These are phyloP conservation scores for Gasteruption jaculator DNA, from an alignment of 2,888 invertebrate genomes.

Conservation along the genomic window DNA sequence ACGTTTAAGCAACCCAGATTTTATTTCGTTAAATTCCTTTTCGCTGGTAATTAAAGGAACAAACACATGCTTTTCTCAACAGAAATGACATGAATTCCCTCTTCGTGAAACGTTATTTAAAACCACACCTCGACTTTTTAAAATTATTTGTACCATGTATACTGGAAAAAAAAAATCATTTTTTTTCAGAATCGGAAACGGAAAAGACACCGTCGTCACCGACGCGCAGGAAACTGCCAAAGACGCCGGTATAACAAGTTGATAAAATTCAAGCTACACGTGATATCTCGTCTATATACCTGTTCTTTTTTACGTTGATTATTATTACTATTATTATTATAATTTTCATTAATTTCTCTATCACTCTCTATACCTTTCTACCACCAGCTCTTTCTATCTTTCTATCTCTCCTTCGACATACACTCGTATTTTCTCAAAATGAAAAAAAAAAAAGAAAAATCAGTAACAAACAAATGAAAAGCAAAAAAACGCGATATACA, in stretches of 20 bases:
- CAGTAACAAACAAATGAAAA: no score
- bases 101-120: no score
- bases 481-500: no score
- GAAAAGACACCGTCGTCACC: constrained; percentile 87
- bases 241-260: constrained; percentile 87
- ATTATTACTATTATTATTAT: constrained; percentile 53
- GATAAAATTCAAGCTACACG: constrained; percentile 57
- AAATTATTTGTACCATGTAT: neutral
- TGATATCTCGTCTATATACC: constrained; percentile 38
- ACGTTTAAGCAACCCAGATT: no score
- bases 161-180: constrained; percentile 17
- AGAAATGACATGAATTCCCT: no score
- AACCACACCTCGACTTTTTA: no score
- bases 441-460: no score
- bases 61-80: no score
- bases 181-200: constrained; percentile 73
- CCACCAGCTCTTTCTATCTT: constrained; percentile 4
- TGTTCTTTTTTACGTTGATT: no score
- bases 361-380: constrained; percentile 24
- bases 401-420: constrained; percentile 8
- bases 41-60: no score
- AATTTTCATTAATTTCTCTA: constrained; percentile 21
- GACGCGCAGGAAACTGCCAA: constrained; percentile 90
- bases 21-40: no score
- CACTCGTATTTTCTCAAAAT: constrained; percentile 13